phyloP scores from a whole-genome alignment of 2,113 vertebrate species.

The Podarcis muralis region DNA sequence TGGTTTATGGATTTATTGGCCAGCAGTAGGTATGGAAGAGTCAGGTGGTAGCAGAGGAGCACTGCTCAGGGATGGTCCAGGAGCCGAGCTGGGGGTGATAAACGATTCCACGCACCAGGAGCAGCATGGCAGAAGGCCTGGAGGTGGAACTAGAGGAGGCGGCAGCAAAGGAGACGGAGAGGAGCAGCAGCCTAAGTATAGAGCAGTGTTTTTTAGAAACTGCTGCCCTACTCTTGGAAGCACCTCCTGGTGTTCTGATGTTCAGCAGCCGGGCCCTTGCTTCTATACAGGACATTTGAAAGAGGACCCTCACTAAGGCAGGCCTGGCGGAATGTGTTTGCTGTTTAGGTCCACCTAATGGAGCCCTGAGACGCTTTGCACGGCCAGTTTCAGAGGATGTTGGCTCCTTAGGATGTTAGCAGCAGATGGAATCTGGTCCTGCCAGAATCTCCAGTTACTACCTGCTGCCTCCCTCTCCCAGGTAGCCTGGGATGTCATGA shows the following conservation, averaged over 20 bases:
- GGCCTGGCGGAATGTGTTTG: background rate
- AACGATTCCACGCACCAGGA: background rate
- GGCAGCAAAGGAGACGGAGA: background rate
- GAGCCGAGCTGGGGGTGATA: background rate
- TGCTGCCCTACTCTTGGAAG: background rate
- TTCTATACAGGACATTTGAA: background rate
- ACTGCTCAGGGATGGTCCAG: too few relatives aligned
- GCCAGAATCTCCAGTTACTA: background rate
- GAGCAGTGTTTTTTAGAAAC: background rate
- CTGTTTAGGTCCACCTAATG: background rate
- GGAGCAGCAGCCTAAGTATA: background rate
- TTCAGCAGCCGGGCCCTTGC: background rate
- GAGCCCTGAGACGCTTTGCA: background rate
- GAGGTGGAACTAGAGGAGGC: background rate
- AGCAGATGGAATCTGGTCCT: background rate
- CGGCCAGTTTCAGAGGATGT: accelerated
- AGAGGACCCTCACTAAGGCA: background rate
- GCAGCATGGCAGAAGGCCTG: background rate
- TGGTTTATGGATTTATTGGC: background rate
- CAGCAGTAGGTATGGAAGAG: background rate
- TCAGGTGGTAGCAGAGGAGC: background rate
- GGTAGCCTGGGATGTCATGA: background rate
- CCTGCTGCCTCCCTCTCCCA: accelerated
- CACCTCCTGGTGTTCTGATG: background rate
- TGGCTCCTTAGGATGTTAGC: accelerated